phyloP scores from a whole-genome alignment of 2,797 vertebrate species.

The Crocodylus rhombifer region DNA sequence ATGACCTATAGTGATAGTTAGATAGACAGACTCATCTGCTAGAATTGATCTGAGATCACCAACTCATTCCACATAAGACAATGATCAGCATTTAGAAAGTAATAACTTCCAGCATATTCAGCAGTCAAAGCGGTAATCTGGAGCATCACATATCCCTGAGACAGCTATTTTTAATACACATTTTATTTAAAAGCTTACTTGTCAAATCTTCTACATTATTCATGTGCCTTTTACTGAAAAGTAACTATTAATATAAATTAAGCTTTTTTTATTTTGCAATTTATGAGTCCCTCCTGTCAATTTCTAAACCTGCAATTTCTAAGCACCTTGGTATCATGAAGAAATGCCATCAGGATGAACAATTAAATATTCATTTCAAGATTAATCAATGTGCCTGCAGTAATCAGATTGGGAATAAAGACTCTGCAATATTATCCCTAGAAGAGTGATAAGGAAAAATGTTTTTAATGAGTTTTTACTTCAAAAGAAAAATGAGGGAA shows the following conservation, averaged over 20 bases:
- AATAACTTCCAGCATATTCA: background rate
- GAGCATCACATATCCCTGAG: background rate
- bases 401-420: slow-evolving; percentile 19
- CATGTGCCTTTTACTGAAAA: slow-evolving; percentile 9
- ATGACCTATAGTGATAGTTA: fast-evolving
- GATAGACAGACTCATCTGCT: background rate
- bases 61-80: background rate
- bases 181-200: slow-evolving; percentile 11
- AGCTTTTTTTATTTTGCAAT: background rate
- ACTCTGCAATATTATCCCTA: background rate
- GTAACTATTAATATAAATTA: background rate
- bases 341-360: background rate
- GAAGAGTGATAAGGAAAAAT: background rate
- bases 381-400: slow-evolving; percentile 44
- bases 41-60: fast-evolving
- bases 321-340: background rate
- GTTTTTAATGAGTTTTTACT: slow-evolving; percentile 26
- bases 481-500: slow-evolving; percentile 11
- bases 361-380: slow-evolving; percentile 29
- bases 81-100: background rate
- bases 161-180: background rate
- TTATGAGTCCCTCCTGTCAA: background rate
- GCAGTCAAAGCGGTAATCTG: background rate
- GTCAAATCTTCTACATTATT: background rate
- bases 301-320: background rate